A percentile compares a stretch with the other conserved stretches of the same genome.
phyloP scores from a whole-genome alignment of 1,140 invertebrate species.

The Pteromalus puparum region DNA sequence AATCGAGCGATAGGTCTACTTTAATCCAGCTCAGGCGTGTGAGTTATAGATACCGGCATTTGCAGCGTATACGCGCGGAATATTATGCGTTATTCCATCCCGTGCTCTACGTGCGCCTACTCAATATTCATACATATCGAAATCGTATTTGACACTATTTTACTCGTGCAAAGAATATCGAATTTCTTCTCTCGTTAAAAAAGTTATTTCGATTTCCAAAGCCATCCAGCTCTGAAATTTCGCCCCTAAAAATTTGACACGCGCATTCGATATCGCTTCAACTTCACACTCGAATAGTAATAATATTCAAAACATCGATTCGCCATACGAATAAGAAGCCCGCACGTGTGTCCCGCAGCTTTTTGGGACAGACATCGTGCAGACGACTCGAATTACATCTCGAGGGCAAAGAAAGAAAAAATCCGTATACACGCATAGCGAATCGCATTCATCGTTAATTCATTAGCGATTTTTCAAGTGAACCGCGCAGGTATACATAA shows the following conservation, averaged over 20 bases:
- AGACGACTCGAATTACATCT: background rate
- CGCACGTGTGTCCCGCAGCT: no score
- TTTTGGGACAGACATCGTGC: background rate
- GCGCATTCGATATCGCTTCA: background rate
- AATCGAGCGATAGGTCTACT: constrained; percentile 24
- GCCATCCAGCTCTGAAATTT: no score
- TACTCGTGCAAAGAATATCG: background rate
- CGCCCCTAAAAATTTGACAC: constrained; percentile 44
- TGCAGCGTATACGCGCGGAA: background rate
- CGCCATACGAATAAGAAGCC: background rate
- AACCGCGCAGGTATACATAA: background rate
- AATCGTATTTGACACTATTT: background rate
- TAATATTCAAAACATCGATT: no score
- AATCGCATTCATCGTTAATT: constrained; percentile 46
- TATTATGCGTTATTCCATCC: background rate
- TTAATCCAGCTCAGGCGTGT: background rate
- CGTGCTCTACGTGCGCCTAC: background rate
- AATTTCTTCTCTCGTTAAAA: no score
- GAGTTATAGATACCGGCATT: background rate
- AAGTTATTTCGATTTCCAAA: background rate
- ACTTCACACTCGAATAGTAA: no score
- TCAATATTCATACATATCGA: background rate
- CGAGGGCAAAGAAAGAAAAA: background rate
- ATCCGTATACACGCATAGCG: background rate
- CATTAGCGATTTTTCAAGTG: constrained; percentile 50